Percentiles rank a stretch among this genome's conserved stretches.
Conservation (phyloP, 1,140 invertebrate species). For the Spodoptera frugiperda region DNA sequence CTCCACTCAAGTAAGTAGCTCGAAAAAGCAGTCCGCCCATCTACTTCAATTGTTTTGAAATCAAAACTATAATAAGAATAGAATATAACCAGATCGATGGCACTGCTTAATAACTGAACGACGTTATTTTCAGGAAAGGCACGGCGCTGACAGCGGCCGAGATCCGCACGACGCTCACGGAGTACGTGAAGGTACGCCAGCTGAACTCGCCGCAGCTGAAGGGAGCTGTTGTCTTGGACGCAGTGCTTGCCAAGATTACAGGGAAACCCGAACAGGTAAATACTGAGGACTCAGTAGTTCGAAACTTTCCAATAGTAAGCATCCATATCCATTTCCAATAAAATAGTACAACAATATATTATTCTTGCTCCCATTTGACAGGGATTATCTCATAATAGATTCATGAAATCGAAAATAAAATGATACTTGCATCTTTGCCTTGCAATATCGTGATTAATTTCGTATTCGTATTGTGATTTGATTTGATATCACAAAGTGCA, state of each 20-base stretch:
- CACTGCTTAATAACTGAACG: background rate
- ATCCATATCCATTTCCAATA: too few relatives aligned
- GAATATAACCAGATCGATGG: too few relatives aligned
- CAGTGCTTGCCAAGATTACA: constrained; percentile 71
- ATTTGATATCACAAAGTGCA: too few relatives aligned
- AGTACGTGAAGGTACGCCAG: constrained; percentile 92
- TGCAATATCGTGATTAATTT: too few relatives aligned
- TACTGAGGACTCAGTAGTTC: background rate
- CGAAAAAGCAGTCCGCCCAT: too few relatives aligned
- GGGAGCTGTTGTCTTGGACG: constrained; percentile 77
- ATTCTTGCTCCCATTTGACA: too few relatives aligned
- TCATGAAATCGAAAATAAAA: too few relatives aligned
- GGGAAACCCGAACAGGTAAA: constrained; percentile 66
- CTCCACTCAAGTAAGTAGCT: constrained; percentile 70
- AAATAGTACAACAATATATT: too few relatives aligned
- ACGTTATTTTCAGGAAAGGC: constrained; percentile 88
- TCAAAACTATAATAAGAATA: background rate
- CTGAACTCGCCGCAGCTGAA: constrained; percentile 86
- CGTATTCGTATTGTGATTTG: too few relatives aligned
- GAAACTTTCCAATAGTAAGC: too few relatives aligned
- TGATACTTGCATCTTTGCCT: too few relatives aligned
- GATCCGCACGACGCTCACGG: constrained; percentile 90
- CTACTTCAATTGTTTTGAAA: background rate
- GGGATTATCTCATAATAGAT: too few relatives aligned
- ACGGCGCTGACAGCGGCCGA: constrained; percentile 89